These are phyloP conservation scores for Myotis pilosus DNA, from an alignment of 2,797 vertebrate species.

Conservation along the genomic window DNA sequence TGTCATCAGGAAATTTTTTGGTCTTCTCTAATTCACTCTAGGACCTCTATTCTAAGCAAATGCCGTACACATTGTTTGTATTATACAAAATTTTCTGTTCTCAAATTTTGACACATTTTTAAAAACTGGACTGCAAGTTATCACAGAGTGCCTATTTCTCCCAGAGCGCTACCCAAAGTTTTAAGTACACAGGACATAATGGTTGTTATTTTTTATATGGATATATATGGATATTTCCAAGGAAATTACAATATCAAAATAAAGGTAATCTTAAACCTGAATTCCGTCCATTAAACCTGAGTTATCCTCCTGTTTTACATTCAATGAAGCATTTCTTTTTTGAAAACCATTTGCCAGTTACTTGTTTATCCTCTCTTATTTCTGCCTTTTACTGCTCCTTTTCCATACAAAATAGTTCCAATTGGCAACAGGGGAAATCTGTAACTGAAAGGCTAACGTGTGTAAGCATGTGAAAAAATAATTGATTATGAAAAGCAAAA, in stretches of 20 bases:
- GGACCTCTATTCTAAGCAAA: background rate
- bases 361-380: background rate
- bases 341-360: background rate
- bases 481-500: constrained; percentile 4
- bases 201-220: background rate
- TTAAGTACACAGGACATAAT: background rate
- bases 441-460: background rate
- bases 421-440: background rate
- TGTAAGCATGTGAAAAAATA: background rate
- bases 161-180: background rate
- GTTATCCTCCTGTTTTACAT: background rate
- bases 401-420: background rate
- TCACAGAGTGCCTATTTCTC: background rate
- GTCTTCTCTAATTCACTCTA: background rate
- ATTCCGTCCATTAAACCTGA: background rate
- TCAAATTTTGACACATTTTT: background rate
- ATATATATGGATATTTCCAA: background rate
- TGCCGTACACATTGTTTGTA: background rate
- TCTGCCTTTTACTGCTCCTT: background rate
- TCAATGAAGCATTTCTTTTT: background rate
- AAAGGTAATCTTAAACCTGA: background rate
- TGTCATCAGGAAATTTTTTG: background rate
- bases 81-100: background rate
- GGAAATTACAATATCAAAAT: background rate
- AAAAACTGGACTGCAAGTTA: background rate